Percentiles rank a stretch among this genome's conserved stretches.
Conservation (phyloP, 2,888 invertebrate genomes). For the Hypsopygia costalis region DNA sequence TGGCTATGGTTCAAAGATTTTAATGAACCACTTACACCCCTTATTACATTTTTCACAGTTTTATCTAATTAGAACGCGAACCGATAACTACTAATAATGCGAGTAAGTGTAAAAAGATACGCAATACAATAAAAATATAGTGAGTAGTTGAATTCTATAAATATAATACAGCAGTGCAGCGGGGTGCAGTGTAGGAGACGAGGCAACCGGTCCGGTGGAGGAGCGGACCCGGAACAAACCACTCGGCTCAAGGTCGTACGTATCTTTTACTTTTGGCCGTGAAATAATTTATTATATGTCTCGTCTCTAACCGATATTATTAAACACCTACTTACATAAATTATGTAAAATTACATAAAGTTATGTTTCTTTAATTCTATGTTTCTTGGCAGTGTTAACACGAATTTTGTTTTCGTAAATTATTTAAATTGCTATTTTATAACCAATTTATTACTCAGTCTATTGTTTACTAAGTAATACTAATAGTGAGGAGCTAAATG, state of each 20-base stretch:
- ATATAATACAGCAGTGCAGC: slow-evolving; percentile 22
- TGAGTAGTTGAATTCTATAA: slow-evolving; percentile 11
- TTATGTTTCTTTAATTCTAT: background rate
- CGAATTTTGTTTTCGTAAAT: background rate
- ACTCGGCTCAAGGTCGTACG: slow-evolving; percentile 61
- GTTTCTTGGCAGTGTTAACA: background rate
- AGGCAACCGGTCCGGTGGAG: slow-evolving; percentile 51
- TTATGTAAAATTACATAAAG: slow-evolving; percentile 12
- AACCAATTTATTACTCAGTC: background rate
- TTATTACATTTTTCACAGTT: no score
- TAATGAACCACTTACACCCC: no score
- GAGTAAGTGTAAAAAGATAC: slow-evolving; percentile 10
- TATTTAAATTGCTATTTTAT: background rate
- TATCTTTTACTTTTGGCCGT: slow-evolving; percentile 57
- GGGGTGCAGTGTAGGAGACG: slow-evolving; percentile 31
- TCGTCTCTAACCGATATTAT: slow-evolving; percentile 22
- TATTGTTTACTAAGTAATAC: no score
- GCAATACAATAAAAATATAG: slow-evolving; percentile 1
- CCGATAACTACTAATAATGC: no score
- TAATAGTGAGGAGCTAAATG: no score
- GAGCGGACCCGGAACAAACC: slow-evolving; percentile 67
- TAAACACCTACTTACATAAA: slow-evolving; percentile 9
- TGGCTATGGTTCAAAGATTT: no score
- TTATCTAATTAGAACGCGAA: no score
- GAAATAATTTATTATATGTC: slow-evolving; percentile 25